Evolutionary conservation across 2,888 invertebrate genomes (phyloP), one percentile per base, ranked within the genome.

Genomic region (Thereva nobilitata): DNA sequence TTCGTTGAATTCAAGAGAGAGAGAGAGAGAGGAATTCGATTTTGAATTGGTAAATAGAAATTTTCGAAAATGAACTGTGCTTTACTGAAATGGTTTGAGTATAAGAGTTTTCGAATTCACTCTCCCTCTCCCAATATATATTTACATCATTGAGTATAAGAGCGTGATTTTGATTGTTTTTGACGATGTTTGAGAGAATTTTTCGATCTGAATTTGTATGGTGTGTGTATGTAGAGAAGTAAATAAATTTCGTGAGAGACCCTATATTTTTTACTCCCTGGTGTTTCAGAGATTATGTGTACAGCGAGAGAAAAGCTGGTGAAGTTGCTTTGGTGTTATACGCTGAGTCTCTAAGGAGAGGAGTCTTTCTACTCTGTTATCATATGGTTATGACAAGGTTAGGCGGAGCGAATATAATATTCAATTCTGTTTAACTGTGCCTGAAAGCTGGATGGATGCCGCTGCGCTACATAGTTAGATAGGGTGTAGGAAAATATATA

Each of bases 381-480:
- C 57, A 59, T 61, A 47, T 42, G 49, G 77, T 80, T 80, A 80
- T 80, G 80, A 80, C 80, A 80, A 78, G 77, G 75, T 78, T 78
- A 80, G 80, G 80, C 80, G 80, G 80, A 77, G 80, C 80, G 75
- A 75, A 76, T 71, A 73, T 61, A 49, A 61, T 61, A 50, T 61
- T 61, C 61, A 61, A 56, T 41, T 53, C 52, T 64, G 42, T 42
- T 42, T 42, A 23, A 23, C 23, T 23, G 23, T 23, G 23, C 23
- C 23, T 23, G 23, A 23, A 23, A 23, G 23, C 23, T 23, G 23
- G 23, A 23, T 23, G 23, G 23, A 23, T 23, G 2, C 23, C 23
- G 23, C 23, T 2, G 23, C 42, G 12, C 59, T 38, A n/a, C n/a
- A 38, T 54, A 9, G 0, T 9, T 35, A 53, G 41, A 50, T 61